Percentiles rank a stretch among this genome's conserved stretches.
phyloP scores from a whole-genome alignment of 1,140 invertebrate genomes.

The Drosophila neocordata region DNA sequence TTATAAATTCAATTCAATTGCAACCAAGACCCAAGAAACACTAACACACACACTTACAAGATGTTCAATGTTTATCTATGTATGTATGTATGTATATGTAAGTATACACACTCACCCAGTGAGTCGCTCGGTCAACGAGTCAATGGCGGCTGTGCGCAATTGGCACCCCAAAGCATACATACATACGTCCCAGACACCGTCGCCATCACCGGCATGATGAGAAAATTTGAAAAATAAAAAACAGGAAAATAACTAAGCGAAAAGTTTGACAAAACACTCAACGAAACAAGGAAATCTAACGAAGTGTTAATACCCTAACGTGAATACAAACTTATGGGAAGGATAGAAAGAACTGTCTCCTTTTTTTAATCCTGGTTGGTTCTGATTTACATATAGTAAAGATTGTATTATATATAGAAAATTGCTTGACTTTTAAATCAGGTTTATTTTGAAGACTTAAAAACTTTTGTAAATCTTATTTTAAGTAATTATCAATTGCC shows the following conservation, averaged over 20 bases:
- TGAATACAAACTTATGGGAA: no score
- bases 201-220: slow-evolving; percentile 31
- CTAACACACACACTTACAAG: slow-evolving; percentile 40
- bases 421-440: no score
- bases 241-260: slow-evolving; percentile 25
- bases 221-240: slow-evolving; percentile 37
- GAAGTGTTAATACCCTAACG: slow-evolving; percentile 6
- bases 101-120: slow-evolving; percentile 46
- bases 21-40: slow-evolving; percentile 31
- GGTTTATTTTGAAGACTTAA: no score
- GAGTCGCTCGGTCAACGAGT: slow-evolving; percentile 80
- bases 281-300: not conserved
- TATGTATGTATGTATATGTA: slow-evolving; percentile 20
- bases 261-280: slow-evolving; percentile 10
- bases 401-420: no score
- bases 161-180: slow-evolving; percentile 18
- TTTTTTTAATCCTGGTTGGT: no score
- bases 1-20: slow-evolving; percentile 62
- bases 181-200: slow-evolving; percentile 14
- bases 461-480: no score
- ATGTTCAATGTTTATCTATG: slow-evolving; percentile 12
- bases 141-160: slow-evolving; percentile 66
- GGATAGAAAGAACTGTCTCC: no score
- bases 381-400: no score
- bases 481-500: no score